These are phyloP conservation scores for Tinea trinotella DNA, from an alignment of 2,888 invertebrate species.

Conservation along the genomic window DNA sequence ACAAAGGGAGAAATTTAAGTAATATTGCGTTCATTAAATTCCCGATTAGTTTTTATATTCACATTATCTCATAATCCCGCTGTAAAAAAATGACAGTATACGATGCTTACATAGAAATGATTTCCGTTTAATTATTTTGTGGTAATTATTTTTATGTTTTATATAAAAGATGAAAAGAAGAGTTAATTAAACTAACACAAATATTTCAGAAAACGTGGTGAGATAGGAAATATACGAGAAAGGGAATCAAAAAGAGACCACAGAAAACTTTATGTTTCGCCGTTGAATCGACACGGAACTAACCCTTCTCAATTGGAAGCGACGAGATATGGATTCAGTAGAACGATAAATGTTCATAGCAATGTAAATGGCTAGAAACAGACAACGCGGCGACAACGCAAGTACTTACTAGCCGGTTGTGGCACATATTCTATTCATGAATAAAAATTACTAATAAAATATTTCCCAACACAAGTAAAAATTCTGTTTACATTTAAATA, in stretches of 20 bases:
- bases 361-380: background rate
- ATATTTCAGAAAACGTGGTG: background rate
- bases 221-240: background rate
- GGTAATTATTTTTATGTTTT: no score
- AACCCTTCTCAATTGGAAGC: background rate
- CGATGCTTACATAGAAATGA: background rate
- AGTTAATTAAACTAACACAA: background rate
- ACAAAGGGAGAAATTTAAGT: no score
- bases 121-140: no score
- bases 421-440: no score
- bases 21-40: no score
- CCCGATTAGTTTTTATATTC: no score
- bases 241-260: background rate
- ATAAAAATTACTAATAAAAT: background rate
- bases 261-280: background rate
- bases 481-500: background rate
- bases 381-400: slow-evolving; percentile 2
- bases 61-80: no score
- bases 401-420: no score
- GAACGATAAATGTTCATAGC: slow-evolving; percentile 4
- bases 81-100: no score
- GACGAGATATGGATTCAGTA: slow-evolving; percentile 4
- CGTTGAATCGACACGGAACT: background rate
- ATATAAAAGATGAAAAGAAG: background rate
- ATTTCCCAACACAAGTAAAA: no score